Evolutionary conservation across 2,797 vertebrate genomes (phyloP).

Genomic region (Synanceia verrucosa): DNA sequence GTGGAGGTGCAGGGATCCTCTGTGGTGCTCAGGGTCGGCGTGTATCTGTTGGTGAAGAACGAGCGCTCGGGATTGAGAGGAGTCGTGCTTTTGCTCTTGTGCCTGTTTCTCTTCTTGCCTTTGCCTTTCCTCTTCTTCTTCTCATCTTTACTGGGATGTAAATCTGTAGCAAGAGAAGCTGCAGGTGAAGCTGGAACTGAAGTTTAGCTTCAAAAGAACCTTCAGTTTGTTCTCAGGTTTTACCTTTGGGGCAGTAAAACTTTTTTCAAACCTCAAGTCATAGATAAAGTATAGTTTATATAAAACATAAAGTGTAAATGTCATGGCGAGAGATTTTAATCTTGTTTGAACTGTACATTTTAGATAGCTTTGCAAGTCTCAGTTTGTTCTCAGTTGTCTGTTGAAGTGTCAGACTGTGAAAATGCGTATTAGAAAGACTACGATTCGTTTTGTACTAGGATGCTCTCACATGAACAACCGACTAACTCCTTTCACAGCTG

Average conservation of each 20-base stretch:
- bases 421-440: not conserved
- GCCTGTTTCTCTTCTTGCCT: slow-evolving; percentile 60
- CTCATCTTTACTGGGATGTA: slow-evolving; percentile 29
- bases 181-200: not conserved
- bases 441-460: too few relatives aligned
- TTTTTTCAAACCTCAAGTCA: too few relatives aligned
- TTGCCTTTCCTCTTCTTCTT: slow-evolving; percentile 60
- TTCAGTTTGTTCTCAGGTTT: too few relatives aligned
- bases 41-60: slow-evolving; percentile 34
- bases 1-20: slow-evolving; percentile 79
- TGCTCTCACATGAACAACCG: too few relatives aligned
- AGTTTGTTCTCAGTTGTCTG: not conserved
- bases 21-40: slow-evolving; percentile 38
- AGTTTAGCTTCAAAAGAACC: not conserved
- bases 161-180: slow-evolving; percentile 53
- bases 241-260: too few relatives aligned
- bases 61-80: slow-evolving; percentile 51
- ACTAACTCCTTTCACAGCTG: not conserved
- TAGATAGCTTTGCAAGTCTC: not conserved
- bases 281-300: too few relatives aligned
- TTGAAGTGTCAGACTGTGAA: not conserved
- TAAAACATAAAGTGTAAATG: not conserved
- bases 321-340: not conserved
- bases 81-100: slow-evolving; percentile 59
- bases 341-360: not conserved